Percentiles rank a stretch among this genome's conserved stretches.
Evolutionary conservation across 2,797 vertebrate species (phyloP).

Genomic region (Microctenopoma lineatum): DNA sequence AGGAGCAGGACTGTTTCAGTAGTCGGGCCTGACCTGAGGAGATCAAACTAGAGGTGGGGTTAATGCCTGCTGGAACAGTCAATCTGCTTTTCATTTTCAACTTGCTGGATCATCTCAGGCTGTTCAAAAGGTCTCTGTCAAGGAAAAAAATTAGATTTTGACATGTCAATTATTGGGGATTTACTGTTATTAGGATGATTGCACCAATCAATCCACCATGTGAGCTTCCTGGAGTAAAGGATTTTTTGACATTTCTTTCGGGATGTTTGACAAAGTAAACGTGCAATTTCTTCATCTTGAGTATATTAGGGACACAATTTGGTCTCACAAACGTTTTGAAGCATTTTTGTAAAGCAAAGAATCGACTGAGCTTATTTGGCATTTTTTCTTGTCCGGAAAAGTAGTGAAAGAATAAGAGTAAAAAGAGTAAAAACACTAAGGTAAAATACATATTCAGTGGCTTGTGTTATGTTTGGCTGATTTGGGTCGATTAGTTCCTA

Average conservation of each 20-base stretch:
- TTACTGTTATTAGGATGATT: constrained; percentile 78
- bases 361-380: neutral
- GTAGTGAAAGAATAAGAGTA: neutral
- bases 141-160: constrained; percentile 59
- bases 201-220: constrained; percentile 71
- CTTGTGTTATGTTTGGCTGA: constrained; percentile 32
- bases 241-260: constrained; percentile 60
- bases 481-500: constrained; percentile 50
- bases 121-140: constrained; percentile 56
- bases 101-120: constrained; percentile 64
- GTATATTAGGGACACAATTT: constrained; percentile 19
- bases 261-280: constrained; percentile 58
- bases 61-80: constrained; percentile 67
- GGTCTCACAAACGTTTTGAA: constrained; percentile 1
- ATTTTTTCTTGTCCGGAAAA: neutral
- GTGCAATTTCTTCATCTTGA: constrained; percentile 40
- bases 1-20: constrained; percentile 53
- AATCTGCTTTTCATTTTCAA: constrained; percentile 76
- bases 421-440: neutral
- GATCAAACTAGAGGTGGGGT: constrained; percentile 67
- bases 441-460: constrained; percentile 3
- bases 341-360: no score
- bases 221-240: constrained; percentile 71
- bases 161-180: constrained; percentile 76
- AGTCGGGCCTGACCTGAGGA: constrained; percentile 61